These are phyloP conservation scores for Pandemis corylana DNA, from an alignment of 2,888 invertebrate genomes.

Conservation along the genomic window DNA sequence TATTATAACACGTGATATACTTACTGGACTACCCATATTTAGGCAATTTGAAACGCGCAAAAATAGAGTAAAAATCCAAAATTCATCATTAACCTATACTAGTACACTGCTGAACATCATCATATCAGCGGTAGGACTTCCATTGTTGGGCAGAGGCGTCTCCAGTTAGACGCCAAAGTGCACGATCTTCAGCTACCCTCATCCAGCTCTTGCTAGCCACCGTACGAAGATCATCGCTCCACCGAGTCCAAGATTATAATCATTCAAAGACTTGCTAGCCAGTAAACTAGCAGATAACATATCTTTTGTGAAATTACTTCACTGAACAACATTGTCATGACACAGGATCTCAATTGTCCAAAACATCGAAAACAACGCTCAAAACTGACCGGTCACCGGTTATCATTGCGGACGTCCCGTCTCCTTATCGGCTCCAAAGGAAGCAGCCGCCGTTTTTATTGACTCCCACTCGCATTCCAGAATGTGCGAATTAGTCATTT, in stretches of 20 bases:
- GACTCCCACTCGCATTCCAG: constrained; percentile 63
- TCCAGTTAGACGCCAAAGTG: too few relatives aligned
- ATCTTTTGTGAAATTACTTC: neutral
- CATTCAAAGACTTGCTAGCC: neutral
- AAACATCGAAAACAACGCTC: constrained; percentile 22
- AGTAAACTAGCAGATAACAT: neutral
- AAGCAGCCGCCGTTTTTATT: constrained; percentile 80
- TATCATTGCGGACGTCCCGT: constrained; percentile 81
- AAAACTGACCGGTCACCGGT: constrained; percentile 66
- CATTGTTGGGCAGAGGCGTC: too few relatives aligned
- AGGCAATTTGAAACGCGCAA: too few relatives aligned
- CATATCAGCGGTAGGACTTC: too few relatives aligned
- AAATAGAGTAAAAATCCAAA: too few relatives aligned
- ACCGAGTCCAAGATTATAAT: neutral
- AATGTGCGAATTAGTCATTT: constrained; percentile 65
- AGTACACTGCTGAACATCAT: too few relatives aligned
- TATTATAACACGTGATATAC: too few relatives aligned
- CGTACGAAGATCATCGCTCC: neutral
- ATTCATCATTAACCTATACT: too few relatives aligned
- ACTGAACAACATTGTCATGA: constrained; percentile 13
- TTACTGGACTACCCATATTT: too few relatives aligned
- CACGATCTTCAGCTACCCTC: too few relatives aligned
- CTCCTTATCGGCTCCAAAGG: constrained; percentile 71
- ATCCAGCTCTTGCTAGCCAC: too few relatives aligned
- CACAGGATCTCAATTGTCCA: neutral